Evolutionary conservation across 2,888 invertebrate species (phyloP), one percentile per base, ranked within the genome.

Genomic region (Pseudococcus viburni): DNA sequence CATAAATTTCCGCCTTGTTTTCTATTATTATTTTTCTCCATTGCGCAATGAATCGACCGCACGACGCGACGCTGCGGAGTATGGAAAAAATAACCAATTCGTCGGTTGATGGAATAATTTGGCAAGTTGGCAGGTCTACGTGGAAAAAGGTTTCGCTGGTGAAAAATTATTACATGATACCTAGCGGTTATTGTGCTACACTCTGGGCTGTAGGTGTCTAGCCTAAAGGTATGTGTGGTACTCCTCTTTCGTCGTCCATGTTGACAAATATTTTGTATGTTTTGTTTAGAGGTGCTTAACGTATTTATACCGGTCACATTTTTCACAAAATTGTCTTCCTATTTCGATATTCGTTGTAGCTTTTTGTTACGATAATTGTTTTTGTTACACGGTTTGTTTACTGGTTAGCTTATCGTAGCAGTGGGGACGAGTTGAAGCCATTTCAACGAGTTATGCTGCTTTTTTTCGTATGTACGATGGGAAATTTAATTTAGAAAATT

Each of bases 241-340:
- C n/a, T 77, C 9, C 17, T 39, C 33, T 33, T 77, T 77, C 77
- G 77, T 77, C 64, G 64, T 73, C 39, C 39, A 19, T 83, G 80
- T 83, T 83, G 80, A 46, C 33, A 73, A 73, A 73, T 83, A 46
- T 83, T 83, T 83, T 46, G 26, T 83, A 83, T 46, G 39, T 83
- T 83, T 46, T 83, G 46, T 83, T 80, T 80, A 46, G 46, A 83
- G 80, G 80, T 83, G 80, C 80, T 83, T 83, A 33, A 33, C 33
- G 73, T 64, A 64, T 12, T 22, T 73, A 73, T 73, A 73, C 73
- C 33, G 73, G 73, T 39, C 73, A 73, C 73, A 33, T 33, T 83
- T 83, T 83, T 83, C 42, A 77, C 46, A 46, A 83, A 83, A 83
- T 83, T 46, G 80, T 83, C 80, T 83, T 83, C 80, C 80, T 83